Conservation (phyloP, 2,888 invertebrate genomes). For the Leuctra nigra region DNA sequence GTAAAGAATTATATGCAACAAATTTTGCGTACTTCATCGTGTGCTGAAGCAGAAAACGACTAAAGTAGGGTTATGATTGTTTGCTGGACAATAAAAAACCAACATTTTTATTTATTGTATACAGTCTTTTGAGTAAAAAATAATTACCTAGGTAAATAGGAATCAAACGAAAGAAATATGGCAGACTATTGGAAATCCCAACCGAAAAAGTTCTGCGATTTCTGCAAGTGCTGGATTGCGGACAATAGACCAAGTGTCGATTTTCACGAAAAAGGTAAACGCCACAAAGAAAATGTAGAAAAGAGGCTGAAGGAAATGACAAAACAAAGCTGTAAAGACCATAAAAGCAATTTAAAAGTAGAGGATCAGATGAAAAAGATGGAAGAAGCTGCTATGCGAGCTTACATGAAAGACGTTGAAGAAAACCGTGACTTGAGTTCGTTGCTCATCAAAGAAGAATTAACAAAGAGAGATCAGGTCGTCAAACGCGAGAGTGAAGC, state of each 20-base stretch:
- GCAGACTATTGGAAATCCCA: constrained; percentile 96
- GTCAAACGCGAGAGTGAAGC: constrained; percentile 12
- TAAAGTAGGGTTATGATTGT: no score
- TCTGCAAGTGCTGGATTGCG: constrained; percentile 97
- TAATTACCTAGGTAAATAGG: no score
- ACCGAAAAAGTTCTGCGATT: constrained; percentile 91
- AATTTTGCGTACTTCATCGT: no score
- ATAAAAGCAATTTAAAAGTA: constrained; percentile 68
- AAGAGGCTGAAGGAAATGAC: constrained; percentile 78
- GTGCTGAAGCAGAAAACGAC: no score
- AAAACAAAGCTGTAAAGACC: constrained; percentile 74
- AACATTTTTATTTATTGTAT: no score
- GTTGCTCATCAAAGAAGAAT: constrained; percentile 42
- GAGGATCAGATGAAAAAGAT: constrained; percentile 77
- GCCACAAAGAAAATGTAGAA: constrained; percentile 87
- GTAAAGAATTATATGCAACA: no score
- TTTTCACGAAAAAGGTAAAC: constrained; percentile 89
- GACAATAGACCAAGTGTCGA: constrained; percentile 95
- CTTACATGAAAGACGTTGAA: constrained; percentile 79
- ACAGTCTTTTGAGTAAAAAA: no score
- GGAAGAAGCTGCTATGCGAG: constrained; percentile 84
- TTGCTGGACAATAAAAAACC: no score
- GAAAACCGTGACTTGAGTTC: constrained; percentile 58
- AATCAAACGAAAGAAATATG: no score
- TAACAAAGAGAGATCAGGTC: constrained; percentile 18